These are phyloP conservation scores for Melitaea cinxia DNA, from an alignment of 1,140 invertebrate species.

Conservation along the genomic window DNA sequence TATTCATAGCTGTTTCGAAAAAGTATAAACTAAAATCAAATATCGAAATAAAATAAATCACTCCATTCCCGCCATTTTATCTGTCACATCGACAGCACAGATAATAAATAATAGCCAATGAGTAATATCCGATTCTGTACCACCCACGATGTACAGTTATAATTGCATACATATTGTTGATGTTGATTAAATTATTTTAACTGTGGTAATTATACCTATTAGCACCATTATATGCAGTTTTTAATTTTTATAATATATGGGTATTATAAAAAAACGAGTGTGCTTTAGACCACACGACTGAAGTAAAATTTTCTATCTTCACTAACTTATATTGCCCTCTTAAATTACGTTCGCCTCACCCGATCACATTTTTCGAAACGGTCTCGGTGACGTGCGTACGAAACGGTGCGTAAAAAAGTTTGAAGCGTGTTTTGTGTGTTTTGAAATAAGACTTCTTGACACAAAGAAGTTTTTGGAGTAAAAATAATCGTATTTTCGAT, in stretches of 20 bases:
- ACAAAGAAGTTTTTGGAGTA: too few species aligned
- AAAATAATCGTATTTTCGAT: too few species aligned
- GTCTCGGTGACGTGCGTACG: too few species aligned
- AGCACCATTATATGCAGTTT: not conserved
- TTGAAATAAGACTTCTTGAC: too few species aligned
- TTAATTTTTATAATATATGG: not conserved
- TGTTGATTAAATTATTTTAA: constrained; percentile 18
- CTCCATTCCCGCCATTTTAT: constrained; percentile 22
- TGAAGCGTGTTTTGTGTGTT: too few species aligned
- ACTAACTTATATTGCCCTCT: too few species aligned
- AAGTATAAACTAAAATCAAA: constrained; percentile 3
- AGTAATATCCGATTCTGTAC: constrained; percentile 22
- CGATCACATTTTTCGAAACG: too few species aligned
- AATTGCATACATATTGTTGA: constrained; percentile 24
- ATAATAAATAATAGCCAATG: constrained; percentile 27
- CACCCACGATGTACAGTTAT: constrained; percentile 24
- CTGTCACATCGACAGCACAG: constrained; percentile 23
- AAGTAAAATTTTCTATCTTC: too few species aligned
- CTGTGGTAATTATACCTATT: constrained; percentile 4
- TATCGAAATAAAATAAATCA: constrained; percentile 18
- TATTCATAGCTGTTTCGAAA: not conserved
- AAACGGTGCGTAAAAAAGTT: too few species aligned
- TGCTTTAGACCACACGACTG: too few species aligned
- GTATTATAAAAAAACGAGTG: not conserved
- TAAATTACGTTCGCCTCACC: too few species aligned